Conservation (phyloP, 2,113 vertebrate genomes). For the Hippopotamus amphibius region DNA sequence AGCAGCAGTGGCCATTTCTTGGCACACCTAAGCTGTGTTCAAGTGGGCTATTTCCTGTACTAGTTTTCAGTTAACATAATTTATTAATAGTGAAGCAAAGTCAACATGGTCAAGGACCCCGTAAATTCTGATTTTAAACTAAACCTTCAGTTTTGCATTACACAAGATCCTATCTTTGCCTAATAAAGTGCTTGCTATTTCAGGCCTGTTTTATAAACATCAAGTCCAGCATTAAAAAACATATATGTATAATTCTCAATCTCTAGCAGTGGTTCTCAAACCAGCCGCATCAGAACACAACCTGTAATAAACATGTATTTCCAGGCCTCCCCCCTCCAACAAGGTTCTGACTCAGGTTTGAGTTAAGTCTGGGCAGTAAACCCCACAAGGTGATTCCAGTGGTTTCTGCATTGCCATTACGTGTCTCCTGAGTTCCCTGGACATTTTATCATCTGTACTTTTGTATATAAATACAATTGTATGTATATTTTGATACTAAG, state of each 20-base stretch:
- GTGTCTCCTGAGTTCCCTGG: not conserved
- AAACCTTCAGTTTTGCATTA: not conserved
- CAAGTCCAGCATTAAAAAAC: constrained; percentile 17
- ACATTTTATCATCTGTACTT: not conserved
- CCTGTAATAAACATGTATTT: not conserved
- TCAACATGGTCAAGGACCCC: not conserved
- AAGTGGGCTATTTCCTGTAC: not conserved
- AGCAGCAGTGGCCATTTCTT: not conserved
- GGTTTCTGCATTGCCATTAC: not conserved
- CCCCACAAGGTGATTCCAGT: not conserved
- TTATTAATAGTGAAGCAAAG: not conserved
- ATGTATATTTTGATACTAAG: not conserved
- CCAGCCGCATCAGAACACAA: not conserved
- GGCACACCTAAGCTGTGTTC: not conserved
- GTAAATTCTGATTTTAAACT: not conserved
- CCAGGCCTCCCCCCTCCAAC: not conserved
- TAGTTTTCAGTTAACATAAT: not conserved
- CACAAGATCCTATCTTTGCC: not conserved
- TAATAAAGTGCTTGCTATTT: not conserved
- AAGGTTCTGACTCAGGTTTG: not conserved
- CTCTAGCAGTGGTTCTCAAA: not conserved
- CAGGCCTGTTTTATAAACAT: not conserved
- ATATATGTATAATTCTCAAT: not conserved
- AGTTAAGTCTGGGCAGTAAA: not conserved
- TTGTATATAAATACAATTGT: not conserved